Base-by-base conservation (phyloP, 2,113 vertebrate genomes). In the Embiotoca jacksoni region DNA sequence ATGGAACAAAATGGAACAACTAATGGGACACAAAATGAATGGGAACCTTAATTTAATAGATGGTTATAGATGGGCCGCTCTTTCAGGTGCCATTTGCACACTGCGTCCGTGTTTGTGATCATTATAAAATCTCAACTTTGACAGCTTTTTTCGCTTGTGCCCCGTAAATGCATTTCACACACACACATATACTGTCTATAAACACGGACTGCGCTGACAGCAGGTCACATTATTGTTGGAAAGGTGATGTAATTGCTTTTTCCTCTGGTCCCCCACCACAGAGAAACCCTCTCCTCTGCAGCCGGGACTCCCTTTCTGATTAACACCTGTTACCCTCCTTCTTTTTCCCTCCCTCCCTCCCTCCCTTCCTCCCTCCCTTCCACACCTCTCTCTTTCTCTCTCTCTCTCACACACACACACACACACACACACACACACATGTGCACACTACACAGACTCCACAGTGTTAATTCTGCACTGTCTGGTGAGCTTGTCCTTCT, bases 281-380 rank as follows among this genome's bases (percentile, higher is more conserved):
- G 84, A 57, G 54, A 76, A 76, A 54, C 41, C 81, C 72, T 82
- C 86, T 69, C 49, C 56, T 76, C 89, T 80, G 83, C 75, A 86
- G 89, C 81, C 68, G 81, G 91, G 92, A 91, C 90, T 88, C 90
- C 91, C 93, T 92, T 76, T 88, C 84, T 92, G 91, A 93, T 92
- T 91, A 93, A 72, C 94, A 95, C 94, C 94, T 94, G 94, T 93
- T 94, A 88, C 88, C 71, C 81, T 90, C 85, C 75, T 84, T 90
- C 84, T 88, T 30, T 52, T 23, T 13, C 66, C 53, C 49, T 3
- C 64, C 14, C 64, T 39, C 23, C 23, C 23, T 23, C 23, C 23
- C 23, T 23, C 23, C 23, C 23, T 23, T 23, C 23, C 23, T 23
- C 23, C 23, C 23, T 23, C 23, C 23, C 23, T 23, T 23, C 23